Evolutionary conservation across 2,888 invertebrate genomes (phyloP).

Genomic region (Brachyptera putata): DNA sequence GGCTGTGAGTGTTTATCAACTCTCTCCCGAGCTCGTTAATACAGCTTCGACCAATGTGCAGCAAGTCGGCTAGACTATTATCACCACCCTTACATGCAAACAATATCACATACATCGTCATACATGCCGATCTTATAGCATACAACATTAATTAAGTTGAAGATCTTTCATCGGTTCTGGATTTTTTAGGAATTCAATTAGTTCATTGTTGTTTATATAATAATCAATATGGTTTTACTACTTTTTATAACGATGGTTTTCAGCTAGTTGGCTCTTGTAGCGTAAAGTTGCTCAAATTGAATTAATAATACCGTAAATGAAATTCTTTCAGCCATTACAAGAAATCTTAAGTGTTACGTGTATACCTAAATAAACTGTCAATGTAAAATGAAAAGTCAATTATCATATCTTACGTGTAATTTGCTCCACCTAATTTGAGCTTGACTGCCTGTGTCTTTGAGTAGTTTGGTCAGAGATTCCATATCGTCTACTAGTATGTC

Average conservation of each 20-base stretch:
- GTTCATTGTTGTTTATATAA: too few species aligned
- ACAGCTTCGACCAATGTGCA: slow-evolving; percentile 1
- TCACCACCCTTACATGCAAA: background rate
- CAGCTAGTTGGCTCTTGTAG: too few species aligned
- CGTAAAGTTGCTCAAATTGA: background rate
- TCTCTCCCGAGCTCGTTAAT: slow-evolving; percentile 9
- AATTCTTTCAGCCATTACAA: background rate
- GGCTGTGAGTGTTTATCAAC: slow-evolving; percentile 1
- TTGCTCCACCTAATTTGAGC: background rate
- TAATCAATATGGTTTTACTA: too few species aligned
- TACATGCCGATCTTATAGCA: too few species aligned
- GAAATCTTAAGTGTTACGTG: background rate
- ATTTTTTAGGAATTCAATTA: too few species aligned
- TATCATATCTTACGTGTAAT: background rate
- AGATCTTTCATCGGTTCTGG: too few species aligned
- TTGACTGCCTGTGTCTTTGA: background rate
- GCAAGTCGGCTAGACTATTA: background rate
- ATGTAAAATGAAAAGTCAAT: background rate
- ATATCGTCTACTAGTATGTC: slow-evolving; percentile 3
- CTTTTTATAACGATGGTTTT: too few species aligned
- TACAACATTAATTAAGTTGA: too few species aligned
- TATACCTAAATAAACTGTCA: background rate
- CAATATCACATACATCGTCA: too few species aligned
- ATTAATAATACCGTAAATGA: background rate
- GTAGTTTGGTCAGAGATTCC: background rate